Percentiles rank a stretch among this genome's conserved stretches.
phyloP scores from a whole-genome alignment of 2,797 vertebrate species.

The Helicolenus hilgendorfi region DNA sequence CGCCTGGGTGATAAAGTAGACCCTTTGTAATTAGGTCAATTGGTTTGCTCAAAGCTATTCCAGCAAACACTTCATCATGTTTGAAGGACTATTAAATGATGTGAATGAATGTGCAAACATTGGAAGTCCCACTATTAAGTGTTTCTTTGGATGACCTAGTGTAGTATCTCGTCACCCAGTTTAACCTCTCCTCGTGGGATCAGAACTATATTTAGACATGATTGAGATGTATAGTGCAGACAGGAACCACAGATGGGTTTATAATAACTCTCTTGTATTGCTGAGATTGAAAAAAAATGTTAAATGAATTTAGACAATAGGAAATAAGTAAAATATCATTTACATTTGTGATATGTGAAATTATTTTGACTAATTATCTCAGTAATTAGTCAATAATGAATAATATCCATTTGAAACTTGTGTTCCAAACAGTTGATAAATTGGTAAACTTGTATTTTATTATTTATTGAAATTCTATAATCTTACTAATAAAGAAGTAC shows the following conservation, averaged over 20 bases:
- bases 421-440: neutral
- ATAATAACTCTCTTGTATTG: neutral
- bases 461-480: neutral
- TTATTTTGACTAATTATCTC: neutral
- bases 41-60: neutral
- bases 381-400: neutral
- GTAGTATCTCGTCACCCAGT: neutral
- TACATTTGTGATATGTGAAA: neutral
- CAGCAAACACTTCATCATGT: neutral
- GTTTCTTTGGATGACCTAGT: neutral
- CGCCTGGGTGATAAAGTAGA: neutral
- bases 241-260: neutral
- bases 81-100: rapidly evolving
- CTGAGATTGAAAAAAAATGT: neutral
- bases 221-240: neutral
- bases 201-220: neutral
- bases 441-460: neutral
- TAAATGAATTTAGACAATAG: neutral
- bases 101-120: neutral
- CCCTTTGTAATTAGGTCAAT: neutral
- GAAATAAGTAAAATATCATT: neutral
- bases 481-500: neutral
- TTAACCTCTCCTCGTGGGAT: neutral
- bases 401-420: neutral
- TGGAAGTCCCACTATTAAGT: too few species aligned